Percentiles rank a stretch among this genome's conserved stretches.
Evolutionary conservation across 2,797 vertebrate species (phyloP).

Genomic region (Coendou prehensilis): DNA sequence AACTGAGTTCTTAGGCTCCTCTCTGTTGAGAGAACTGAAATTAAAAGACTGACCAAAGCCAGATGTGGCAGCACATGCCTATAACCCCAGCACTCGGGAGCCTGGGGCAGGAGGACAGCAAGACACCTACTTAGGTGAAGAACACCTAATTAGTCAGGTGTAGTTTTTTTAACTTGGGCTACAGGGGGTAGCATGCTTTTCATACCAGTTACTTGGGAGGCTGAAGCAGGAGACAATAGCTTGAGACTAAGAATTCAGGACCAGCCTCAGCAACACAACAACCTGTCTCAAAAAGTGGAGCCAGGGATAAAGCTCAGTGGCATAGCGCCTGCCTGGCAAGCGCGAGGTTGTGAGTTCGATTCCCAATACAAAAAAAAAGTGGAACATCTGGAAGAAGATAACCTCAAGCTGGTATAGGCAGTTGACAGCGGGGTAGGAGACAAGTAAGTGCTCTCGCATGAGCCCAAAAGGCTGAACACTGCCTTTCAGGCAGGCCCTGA

Average conservation of each 20-base stretch:
- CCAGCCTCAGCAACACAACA: not conserved
- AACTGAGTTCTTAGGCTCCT: not conserved
- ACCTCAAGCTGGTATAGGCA: not conserved
- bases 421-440: not conserved
- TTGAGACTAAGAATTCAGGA: not conserved
- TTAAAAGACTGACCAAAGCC: not conserved
- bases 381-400: not conserved
- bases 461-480: not conserved
- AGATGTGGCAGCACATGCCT: not conserved
- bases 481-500: not conserved
- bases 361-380: not conserved
- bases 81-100: not conserved
- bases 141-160: not conserved
- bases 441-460: not conserved
- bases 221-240: not conserved
- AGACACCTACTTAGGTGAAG: not conserved
- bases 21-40: constrained; percentile 12
- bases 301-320: not conserved
- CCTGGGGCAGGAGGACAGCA: not conserved
- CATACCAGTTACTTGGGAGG: not conserved
- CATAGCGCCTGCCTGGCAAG: too few species aligned
- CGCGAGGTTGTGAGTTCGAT: too few species aligned
- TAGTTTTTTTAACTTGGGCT: not conserved
- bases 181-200: not conserved
- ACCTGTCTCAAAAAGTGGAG: not conserved